A percentile compares a stretch with the other conserved stretches of the same genome.
phyloP scores from a whole-genome alignment of 2,113 vertebrate genomes.

The Tetrao urogallus region DNA sequence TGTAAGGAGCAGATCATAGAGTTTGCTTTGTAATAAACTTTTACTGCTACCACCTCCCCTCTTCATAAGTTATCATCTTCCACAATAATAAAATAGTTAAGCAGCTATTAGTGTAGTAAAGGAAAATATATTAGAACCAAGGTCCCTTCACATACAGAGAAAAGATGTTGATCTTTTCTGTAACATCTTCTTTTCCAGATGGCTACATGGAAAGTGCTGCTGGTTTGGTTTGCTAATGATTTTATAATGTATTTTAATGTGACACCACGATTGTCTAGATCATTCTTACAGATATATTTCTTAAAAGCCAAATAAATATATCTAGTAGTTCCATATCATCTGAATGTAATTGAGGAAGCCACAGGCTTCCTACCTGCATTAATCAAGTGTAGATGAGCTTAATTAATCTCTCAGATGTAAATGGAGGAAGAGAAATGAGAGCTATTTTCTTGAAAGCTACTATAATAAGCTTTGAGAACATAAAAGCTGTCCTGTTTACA shows the following conservation, averaged over 20 bases:
- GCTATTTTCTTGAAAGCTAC: constrained; percentile 44
- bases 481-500: constrained; percentile 33
- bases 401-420: constrained; percentile 69
- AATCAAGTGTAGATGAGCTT: constrained; percentile 64
- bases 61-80: background rate
- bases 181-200: constrained; percentile 57
- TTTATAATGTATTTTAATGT: constrained; percentile 61
- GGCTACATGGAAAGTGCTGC: constrained; percentile 22
- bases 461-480: constrained; percentile 12
- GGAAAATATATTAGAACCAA: background rate
- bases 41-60: background rate
- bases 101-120: background rate
- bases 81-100: background rate
- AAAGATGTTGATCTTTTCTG: constrained; percentile 10
- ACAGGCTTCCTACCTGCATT: constrained; percentile 63
- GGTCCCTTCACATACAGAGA: background rate
- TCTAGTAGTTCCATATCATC: constrained; percentile 23
- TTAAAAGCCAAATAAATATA: constrained; percentile 47
- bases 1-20: background rate
- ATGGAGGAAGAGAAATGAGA: constrained; percentile 43
- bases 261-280: constrained; percentile 26
- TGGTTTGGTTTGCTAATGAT: constrained; percentile 45
- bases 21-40: background rate
- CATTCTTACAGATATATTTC: constrained; percentile 40
- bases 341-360: constrained; percentile 55